phyloP scores from a whole-genome alignment of 2,113 vertebrate species.

The Oriolus oriolus region DNA sequence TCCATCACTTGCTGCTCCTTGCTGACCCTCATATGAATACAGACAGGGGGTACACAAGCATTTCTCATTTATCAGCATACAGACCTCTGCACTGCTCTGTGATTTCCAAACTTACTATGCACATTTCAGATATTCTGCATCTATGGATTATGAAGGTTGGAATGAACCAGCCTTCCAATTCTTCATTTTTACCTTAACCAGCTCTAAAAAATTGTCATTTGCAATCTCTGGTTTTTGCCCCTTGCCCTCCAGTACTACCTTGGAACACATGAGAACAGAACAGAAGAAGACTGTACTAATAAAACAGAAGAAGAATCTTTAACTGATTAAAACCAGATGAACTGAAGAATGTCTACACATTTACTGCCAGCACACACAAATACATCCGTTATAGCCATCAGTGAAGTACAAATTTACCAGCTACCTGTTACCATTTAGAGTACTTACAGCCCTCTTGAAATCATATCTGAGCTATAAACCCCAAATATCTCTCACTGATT shows the following conservation, averaged over 20 bases:
- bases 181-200: not conserved
- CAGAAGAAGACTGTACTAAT: not conserved
- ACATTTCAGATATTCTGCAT: not conserved
- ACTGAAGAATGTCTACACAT: not conserved
- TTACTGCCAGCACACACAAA: not conserved
- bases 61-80: not conserved
- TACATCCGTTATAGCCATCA: not conserved
- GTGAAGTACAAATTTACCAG: not conserved
- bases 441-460: not conserved
- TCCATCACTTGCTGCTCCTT: not conserved
- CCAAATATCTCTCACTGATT: not conserved
- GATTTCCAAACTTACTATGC: not conserved
- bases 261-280: not conserved
- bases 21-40: not conserved
- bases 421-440: not conserved
- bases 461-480: not conserved
- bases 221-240: not conserved
- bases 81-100: not conserved
- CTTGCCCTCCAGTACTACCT: not conserved
- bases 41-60: not conserved
- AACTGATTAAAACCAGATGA: slow-evolving; percentile 6
- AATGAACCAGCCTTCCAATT: not conserved
- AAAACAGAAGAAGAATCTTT: not conserved
- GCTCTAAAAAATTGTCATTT: not conserved
- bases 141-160: not conserved